phyloP scores from a whole-genome alignment of 2,797 vertebrate species.

The Lepus townsendii region DNA sequence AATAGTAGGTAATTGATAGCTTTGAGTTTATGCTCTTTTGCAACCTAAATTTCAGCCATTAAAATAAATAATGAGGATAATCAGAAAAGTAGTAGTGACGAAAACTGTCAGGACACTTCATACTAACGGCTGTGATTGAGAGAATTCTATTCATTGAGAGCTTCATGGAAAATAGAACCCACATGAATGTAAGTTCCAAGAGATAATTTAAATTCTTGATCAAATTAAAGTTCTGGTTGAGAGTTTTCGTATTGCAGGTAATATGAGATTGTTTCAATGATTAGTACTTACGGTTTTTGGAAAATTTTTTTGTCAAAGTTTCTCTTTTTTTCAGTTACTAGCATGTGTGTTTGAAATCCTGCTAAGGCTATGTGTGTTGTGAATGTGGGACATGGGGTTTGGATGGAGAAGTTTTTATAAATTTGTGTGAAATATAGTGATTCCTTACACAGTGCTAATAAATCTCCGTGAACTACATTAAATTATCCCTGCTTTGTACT shows the following conservation, averaged over 20 bases:
- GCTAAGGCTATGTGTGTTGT: neutral
- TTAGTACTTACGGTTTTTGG: neutral
- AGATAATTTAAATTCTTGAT: neutral
- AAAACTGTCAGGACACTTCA: neutral
- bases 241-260: neutral
- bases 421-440: neutral
- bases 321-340: slow-evolving; percentile 17
- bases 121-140: neutral
- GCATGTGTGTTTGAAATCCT: neutral
- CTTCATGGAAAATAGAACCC: neutral
- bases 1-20: neutral
- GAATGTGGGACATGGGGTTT: neutral
- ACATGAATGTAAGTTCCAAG: neutral
- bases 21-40: neutral
- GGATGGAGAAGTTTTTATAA: neutral
- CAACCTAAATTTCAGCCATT: neutral
- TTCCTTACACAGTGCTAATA: neutral
- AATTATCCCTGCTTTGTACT: neutral
- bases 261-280: neutral
- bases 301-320: neutral
- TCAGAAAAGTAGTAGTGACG: neutral
- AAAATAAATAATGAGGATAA: neutral
- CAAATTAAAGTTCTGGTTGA: slow-evolving; percentile 21
- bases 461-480: neutral
- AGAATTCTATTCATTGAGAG: slow-evolving; percentile 26